Evolutionary conservation across 2,113 vertebrate species (phyloP).

Genomic region (Ageneiosus marmoratus): DNA sequence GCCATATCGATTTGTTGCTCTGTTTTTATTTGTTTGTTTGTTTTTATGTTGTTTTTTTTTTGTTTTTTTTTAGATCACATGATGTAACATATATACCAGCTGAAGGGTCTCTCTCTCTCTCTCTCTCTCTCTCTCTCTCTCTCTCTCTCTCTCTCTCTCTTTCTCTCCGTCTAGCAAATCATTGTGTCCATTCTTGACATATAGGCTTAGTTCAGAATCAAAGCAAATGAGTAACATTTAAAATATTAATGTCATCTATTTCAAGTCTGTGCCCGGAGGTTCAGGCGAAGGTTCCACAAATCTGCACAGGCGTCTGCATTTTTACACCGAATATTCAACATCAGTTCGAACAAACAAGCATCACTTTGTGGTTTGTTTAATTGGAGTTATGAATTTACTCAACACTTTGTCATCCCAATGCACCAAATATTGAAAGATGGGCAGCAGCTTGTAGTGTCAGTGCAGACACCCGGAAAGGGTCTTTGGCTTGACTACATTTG

Average conservation of each 20-base stretch:
- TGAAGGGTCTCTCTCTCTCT: constrained; percentile 42
- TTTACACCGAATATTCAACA: background rate
- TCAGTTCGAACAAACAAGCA: background rate
- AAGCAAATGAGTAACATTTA: background rate
- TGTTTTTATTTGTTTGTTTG: constrained; percentile 63
- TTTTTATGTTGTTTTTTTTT: constrained; percentile 38
- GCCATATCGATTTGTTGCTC: constrained; percentile 64
- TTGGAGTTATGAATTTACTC: background rate
- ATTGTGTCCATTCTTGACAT: background rate
- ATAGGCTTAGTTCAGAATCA: background rate
- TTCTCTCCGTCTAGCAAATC: background rate
- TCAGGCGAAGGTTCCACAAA: background rate
- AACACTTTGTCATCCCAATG: background rate
- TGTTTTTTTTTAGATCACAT: constrained; percentile 50
- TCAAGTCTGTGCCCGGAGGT: background rate
- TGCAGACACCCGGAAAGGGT: background rate
- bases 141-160: background rate
- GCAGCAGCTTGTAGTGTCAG: background rate
- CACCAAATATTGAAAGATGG: background rate
- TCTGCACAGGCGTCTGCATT: background rate
- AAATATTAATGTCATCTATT: background rate
- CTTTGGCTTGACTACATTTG: background rate
- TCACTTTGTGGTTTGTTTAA: background rate
- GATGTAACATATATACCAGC: constrained; percentile 62
- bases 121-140: too few species aligned